Evolutionary conservation across 2,797 vertebrate species (phyloP), one percentile per base, ranked within the genome.

Genomic region (Eutrigla gurnardus): DNA sequence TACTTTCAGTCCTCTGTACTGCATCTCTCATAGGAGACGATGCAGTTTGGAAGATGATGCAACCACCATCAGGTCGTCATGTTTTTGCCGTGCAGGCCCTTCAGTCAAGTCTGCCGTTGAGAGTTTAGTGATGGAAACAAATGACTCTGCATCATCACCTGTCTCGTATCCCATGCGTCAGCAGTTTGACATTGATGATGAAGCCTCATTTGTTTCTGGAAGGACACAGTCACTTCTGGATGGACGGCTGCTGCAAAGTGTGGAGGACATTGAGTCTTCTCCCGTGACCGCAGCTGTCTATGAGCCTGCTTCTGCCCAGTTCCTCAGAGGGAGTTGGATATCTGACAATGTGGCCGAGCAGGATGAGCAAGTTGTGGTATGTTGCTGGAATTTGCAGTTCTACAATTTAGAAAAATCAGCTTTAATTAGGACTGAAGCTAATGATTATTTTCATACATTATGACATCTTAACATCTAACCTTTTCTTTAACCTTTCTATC

Each of bases 21-120:
- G 85, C 71, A 65, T 84, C 67, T 77, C 82, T 36, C 64, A 78
- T 1, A 92, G 92, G 90, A 93, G 94, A 78, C 74, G 89, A 57
- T 67, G 77, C 90, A 70, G 86, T 80, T 82, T 78, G 85, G 78
- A 75, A 36, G 72, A 91, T 35, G 82, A 91, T 75, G 82, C 25
- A 25, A 25, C 84, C n/a, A 80, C 91, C 65, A 83, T 90, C 61
- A 57, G 71, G 35, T 65, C 78, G 0, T 66, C 46, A 0, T 85
- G 82, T 68, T 80, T 63, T 82, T 93, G 18, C 72, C 78, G 90
- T 68, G 89, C 86, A 62, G 70, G 67, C 82, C 61, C 58, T 47
- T 14, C 61, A 11, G 70, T 77, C 54, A 72, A 53, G 64, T 45
- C 77, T 2, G 39, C 50, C 7, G 35, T 78, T 25, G 85, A 78